phyloP scores from a whole-genome alignment of 2,113 vertebrate genomes.

The Melanerpes formicivorus region DNA sequence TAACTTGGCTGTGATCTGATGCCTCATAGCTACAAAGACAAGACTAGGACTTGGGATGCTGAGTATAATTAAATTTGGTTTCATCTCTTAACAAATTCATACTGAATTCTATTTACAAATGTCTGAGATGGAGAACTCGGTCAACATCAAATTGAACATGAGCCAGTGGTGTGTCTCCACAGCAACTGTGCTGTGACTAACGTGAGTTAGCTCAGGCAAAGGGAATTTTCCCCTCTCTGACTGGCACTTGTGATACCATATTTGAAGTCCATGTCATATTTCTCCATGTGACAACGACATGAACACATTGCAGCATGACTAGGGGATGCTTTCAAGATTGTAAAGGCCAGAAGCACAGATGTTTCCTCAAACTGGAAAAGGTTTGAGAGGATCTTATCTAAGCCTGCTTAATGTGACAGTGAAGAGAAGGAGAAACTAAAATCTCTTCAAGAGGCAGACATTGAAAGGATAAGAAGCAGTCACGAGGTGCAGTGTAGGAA shows the following conservation, averaged over 20 bases:
- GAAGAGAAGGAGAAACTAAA: background rate
- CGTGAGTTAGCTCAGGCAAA: background rate
- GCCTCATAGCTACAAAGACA: background rate
- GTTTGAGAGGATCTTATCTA: background rate
- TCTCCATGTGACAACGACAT: background rate
- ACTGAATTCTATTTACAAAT: background rate
- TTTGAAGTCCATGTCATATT: background rate
- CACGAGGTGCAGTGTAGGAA: background rate
- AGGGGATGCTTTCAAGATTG: background rate
- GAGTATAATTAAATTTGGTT: background rate
- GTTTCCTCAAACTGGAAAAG: background rate
- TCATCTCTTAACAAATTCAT: background rate
- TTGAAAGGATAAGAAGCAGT: background rate
- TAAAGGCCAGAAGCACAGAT: background rate
- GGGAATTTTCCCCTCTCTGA: background rate
- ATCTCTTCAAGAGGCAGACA: background rate
- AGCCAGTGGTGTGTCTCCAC: background rate
- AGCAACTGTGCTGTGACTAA: background rate
- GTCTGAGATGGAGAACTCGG: background rate
- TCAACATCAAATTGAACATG: too few relatives aligned
- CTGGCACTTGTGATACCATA: background rate
- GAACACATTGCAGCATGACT: background rate
- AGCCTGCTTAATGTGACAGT: background rate
- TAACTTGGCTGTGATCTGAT: background rate
- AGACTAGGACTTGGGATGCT: background rate